Evolutionary conservation across 2,797 vertebrate species (phyloP).

Genomic region (Cossypha polioptera): DNA sequence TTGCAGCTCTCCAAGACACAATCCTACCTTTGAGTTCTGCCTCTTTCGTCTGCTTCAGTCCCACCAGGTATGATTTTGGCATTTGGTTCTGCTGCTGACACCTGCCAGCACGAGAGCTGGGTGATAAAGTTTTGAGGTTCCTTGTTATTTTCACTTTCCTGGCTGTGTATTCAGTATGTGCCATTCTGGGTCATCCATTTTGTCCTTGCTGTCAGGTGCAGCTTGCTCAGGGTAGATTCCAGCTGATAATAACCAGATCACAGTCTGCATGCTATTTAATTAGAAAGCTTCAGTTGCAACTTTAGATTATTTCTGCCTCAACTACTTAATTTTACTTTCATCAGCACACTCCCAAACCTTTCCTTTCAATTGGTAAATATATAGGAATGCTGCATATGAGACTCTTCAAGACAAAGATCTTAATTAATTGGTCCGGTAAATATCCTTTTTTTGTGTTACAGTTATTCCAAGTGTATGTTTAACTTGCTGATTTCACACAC

Average conservation of each 20-base stretch:
- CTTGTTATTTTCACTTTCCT: not conserved
- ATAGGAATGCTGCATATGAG: not conserved
- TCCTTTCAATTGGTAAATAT: not conserved
- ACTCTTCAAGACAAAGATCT: not conserved
- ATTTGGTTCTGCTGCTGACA: not conserved
- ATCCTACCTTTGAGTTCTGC: not conserved
- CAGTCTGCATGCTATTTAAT: not conserved
- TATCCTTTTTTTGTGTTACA: not conserved
- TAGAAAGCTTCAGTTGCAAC: not conserved
- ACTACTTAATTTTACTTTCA: not conserved
- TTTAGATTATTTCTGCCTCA: not conserved
- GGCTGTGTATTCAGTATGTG: not conserved
- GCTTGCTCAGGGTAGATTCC: not conserved
- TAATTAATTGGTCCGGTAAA: not conserved
- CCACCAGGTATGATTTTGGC: not conserved
- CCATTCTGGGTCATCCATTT: not conserved
- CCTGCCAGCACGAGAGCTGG: not conserved
- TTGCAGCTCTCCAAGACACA: not conserved
- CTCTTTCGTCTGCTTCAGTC: not conserved
- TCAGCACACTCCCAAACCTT: not conserved
- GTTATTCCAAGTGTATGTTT: conserved; percentile 66
- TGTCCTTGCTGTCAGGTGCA: not conserved
- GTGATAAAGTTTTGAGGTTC: not conserved
- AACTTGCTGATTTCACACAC: conserved; percentile 60
- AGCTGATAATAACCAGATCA: not conserved